Conservation (phyloP, 2,888 invertebrate genomes). For the Synanthedon formicaeformis region DNA sequence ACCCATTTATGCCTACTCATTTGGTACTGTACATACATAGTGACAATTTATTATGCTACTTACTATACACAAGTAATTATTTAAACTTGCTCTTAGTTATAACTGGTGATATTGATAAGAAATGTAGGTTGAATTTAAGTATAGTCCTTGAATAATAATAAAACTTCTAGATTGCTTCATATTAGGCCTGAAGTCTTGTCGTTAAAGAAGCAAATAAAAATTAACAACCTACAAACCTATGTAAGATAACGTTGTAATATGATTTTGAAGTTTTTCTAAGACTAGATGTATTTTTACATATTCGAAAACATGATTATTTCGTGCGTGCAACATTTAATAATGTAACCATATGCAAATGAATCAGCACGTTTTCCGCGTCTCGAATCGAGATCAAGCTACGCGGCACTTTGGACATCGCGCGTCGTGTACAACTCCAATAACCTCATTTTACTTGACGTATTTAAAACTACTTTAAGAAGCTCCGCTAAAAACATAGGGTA, state of each 20-base stretch:
- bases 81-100: neutral
- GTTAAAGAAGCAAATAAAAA: no score
- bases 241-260: no score
- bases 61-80: neutral
- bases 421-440: constrained; percentile 43
- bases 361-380: constrained; percentile 62
- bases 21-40: neutral
- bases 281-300: no score
- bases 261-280: no score
- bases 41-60: neutral
- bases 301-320: constrained; percentile 6
- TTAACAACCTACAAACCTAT: no score
- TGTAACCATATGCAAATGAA: constrained; percentile 61
- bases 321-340: constrained; percentile 14
- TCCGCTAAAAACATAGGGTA: constrained; percentile 24
- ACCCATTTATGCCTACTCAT: neutral
- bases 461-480: constrained; percentile 21
- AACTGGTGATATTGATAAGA: neutral
- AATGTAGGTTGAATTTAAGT: neutral
- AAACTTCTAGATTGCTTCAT: neutral
- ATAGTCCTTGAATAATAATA: neutral
- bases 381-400: constrained; percentile 57
- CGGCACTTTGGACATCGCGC: constrained; percentile 50
- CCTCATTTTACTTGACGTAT: constrained; percentile 40
- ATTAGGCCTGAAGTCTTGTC: no score